These are phyloP conservation scores for Anastatus disparis DNA, from an alignment of 1,140 invertebrate genomes.

Conservation along the genomic window DNA sequence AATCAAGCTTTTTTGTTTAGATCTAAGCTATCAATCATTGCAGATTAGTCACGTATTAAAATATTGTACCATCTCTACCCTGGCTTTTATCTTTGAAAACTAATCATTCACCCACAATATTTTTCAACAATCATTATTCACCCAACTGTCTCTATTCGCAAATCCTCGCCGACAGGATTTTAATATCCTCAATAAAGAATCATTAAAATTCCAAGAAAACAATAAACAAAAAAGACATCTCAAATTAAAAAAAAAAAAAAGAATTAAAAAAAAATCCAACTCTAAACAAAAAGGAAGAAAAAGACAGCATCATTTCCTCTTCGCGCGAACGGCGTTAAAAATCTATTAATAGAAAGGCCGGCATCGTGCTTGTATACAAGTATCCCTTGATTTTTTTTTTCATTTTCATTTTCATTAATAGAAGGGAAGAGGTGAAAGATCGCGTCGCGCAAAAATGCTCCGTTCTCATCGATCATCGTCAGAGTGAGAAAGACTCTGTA, in stretches of 20 bases:
- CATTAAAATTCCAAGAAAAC: background rate
- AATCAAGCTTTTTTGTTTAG: too few species aligned
- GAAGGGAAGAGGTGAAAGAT: constrained; percentile 24
- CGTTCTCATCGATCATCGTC: constrained; percentile 61
- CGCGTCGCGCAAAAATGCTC: constrained; percentile 37
- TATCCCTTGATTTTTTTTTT: background rate
- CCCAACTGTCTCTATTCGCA: background rate
- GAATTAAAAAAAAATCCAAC: too few species aligned
- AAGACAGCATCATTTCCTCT: background rate
- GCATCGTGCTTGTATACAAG: background rate
- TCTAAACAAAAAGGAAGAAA: background rate
- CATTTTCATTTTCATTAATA: constrained; percentile 6
- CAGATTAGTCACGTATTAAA: too few species aligned
- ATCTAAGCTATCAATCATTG: too few species aligned
- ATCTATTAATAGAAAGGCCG: constrained; percentile 12
- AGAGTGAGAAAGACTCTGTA: constrained; percentile 47
- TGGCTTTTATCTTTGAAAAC: too few species aligned
- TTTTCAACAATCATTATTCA: background rate
- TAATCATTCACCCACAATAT: too few species aligned
- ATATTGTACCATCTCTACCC: too few species aligned
- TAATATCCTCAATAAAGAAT: background rate
- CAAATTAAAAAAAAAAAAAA: too few species aligned
- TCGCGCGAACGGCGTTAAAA: background rate
- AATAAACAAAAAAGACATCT: too few species aligned
- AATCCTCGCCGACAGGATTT: background rate